phyloP scores from a whole-genome alignment of 2,797 vertebrate species.

The Fundulus diaphanus region DNA sequence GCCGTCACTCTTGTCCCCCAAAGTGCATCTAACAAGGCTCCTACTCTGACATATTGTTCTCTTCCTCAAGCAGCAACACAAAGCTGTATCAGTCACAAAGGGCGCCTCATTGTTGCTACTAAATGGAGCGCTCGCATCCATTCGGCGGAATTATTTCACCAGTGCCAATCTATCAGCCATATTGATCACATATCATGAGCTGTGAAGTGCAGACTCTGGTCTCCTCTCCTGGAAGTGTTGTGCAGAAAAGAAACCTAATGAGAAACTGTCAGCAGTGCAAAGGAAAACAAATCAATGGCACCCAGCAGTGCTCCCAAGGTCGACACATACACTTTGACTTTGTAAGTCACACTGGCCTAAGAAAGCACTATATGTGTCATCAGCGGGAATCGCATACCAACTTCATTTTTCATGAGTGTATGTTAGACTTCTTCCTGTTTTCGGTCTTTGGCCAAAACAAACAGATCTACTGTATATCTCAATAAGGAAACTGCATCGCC shows the following conservation, averaged over 20 bases:
- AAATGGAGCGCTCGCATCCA: constrained; percentile 72
- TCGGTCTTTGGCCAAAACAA: background rate
- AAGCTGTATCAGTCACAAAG: constrained; percentile 59
- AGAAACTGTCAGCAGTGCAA: constrained; percentile 81
- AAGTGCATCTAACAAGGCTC: constrained; percentile 35
- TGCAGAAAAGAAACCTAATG: constrained; percentile 82
- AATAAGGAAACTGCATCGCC: background rate
- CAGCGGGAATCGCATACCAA: background rate
- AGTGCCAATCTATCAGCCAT: constrained; percentile 74
- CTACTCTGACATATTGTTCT: constrained; percentile 45
- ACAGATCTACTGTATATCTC: background rate
- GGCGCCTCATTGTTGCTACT: constrained; percentile 67
- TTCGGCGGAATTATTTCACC: constrained; percentile 77
- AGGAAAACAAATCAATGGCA: constrained; percentile 88
- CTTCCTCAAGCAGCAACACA: constrained; percentile 37
- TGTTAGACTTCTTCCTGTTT: background rate
- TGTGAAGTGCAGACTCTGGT: constrained; percentile 71
- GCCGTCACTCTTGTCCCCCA: constrained; percentile 25
- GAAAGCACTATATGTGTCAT: background rate
- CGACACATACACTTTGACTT: constrained; percentile 34
- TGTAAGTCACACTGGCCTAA: background rate
- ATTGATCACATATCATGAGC: constrained; percentile 76
- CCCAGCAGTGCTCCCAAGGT: constrained; percentile 77
- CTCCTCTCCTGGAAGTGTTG: constrained; percentile 79
- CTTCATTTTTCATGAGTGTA: background rate